Base-by-base conservation (phyloP, 2,888 invertebrate genomes). In the Latrodectus elegans region DNA sequence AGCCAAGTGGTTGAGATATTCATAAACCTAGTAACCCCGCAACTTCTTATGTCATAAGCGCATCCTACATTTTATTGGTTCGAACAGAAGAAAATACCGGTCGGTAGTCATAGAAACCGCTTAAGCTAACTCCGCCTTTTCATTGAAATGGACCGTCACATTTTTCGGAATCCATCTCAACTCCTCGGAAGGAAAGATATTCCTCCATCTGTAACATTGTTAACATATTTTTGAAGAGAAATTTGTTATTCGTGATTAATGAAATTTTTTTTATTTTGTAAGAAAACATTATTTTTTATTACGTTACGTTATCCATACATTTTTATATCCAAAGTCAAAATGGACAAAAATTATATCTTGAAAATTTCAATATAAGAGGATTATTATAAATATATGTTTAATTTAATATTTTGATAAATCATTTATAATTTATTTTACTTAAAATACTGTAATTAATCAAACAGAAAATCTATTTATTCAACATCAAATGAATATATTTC, bases 91-190 rank as follows among this genome's bases (percentile, higher is more conserved):
- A 84, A 55, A 67, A 73, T 70, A 71, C 78, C 78, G 79, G 68
- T 26, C 74, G 60, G 84, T 84, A 73, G 60, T 67, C 73, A 79
- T 79, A 68, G 74, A 8, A 84, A 84, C 84, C 17, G 14, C 67
- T 15, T 26, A 38, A 78, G 73, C 73, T 52, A 77, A 72, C 84
- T 72, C 84, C 84, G 72, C 84, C 84, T 77, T 38, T 38, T 60
- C 10, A 67, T 49, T 26, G 12, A 14, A 14, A 49, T 26, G 11
- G n/a, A n/a, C 12, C 14, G 15, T 10, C 60, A 10, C n/a, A 60
- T n/a, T n/a, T 15, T 60, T 60, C 14, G 6, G 12, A 60, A 15
- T 60, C 60, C 60, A 60, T 15, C 12, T 17, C 22, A 22, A 68
- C 17, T 26, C 17, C 12, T 15, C 15, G n/a, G n/a, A 15, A 64